Conservation (phyloP, 2,113 vertebrate genomes). For the Xenotilapia caudafasciata region DNA sequence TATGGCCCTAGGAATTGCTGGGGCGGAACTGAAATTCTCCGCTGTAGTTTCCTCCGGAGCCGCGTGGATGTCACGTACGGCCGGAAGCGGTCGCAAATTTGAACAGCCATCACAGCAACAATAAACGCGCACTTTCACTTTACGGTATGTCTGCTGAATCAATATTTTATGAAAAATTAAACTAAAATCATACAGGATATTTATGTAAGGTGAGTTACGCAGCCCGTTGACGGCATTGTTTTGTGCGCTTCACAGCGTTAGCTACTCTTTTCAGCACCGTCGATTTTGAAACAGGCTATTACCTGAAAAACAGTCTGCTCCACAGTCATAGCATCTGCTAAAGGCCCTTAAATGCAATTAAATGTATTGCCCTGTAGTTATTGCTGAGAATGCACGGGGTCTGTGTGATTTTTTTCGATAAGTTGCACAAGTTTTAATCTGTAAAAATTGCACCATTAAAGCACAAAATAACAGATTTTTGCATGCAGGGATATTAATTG, state of each 20-base stretch:
- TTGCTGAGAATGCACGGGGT: background rate
- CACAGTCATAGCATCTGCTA: background rate
- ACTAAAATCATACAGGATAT: background rate
- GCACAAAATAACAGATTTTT: background rate
- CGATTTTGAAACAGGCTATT: constrained; percentile 41
- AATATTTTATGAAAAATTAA: background rate
- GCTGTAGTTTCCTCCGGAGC: constrained; percentile 5
- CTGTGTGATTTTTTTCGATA: rapidly evolving
- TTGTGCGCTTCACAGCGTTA: background rate
- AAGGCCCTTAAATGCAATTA: background rate
- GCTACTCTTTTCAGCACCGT: background rate
- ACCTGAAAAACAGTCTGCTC: constrained; percentile 40
- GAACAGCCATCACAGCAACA: constrained; percentile 44
- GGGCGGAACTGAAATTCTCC: constrained; percentile 16
- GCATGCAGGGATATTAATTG: background rate
- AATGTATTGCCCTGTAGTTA: background rate
- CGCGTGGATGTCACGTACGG: background rate
- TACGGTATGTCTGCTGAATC: background rate
- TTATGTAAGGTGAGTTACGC: background rate
- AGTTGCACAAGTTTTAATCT: background rate
- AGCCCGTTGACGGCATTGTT: background rate
- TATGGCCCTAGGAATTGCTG: background rate
- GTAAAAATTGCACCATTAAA: background rate
- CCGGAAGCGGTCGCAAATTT: constrained; percentile 49
- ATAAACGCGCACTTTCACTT: constrained; percentile 17